Conservation (phyloP, 2,888 invertebrate species). For the Pantelozetes paolii region DNA sequence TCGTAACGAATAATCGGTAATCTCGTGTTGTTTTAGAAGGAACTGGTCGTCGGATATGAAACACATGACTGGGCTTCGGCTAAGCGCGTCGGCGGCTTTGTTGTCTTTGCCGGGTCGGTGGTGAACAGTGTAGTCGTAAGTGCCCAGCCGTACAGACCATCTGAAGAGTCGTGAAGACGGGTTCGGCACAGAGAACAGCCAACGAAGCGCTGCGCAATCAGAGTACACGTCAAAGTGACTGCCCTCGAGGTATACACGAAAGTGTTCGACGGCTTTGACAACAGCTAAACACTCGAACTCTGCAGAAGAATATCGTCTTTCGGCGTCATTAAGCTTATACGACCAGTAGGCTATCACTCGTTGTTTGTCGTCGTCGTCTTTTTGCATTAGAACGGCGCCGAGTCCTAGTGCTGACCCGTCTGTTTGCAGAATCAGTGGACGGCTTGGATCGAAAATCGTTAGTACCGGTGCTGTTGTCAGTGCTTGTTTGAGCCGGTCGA, state of each 20-base stretch:
- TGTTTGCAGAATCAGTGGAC: not conserved
- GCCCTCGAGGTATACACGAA: conserved; percentile 22
- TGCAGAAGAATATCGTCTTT: conserved; percentile 34
- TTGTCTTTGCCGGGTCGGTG: not conserved
- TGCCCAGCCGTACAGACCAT: not conserved
- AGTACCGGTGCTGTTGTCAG: conserved; percentile 8
- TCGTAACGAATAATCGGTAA: not conserved
- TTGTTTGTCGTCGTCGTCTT: not conserved
- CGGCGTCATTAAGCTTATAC: conserved; percentile 45
- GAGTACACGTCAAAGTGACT: not conserved
- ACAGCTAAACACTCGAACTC: conserved; percentile 27
- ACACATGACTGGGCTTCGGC: not conserved
- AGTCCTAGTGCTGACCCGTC: conserved; percentile 6
- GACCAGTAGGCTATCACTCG: conserved; percentile 23
- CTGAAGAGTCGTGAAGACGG: conserved; percentile 14
- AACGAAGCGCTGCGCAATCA: conserved; percentile 1
- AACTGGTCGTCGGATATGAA: not conserved
- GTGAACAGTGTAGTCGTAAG: not conserved
- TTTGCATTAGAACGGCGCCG: conserved; percentile 33
- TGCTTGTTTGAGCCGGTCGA: not conserved
- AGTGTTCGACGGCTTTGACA: not conserved
- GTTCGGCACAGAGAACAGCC: not conserved
- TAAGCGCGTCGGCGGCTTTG: no score
- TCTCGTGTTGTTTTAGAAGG: not conserved
- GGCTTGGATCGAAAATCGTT: not conserved